phyloP scores from a whole-genome alignment of 1,140 invertebrate genomes.

The Ceratitis capitata region DNA sequence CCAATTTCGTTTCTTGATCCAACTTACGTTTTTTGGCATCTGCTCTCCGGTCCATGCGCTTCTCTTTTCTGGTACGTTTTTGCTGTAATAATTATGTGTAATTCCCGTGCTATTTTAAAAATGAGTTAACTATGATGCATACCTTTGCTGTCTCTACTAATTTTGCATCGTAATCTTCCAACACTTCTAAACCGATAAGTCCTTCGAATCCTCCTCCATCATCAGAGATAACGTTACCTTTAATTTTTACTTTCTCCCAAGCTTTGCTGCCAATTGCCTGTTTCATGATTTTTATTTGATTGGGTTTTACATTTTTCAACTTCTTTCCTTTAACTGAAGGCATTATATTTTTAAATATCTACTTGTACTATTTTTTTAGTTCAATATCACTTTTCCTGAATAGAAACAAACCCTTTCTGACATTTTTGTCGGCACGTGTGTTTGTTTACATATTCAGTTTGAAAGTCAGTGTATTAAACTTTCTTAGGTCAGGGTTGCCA shows the following conservation, averaged over 20 bases:
- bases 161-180: conserved; percentile 57
- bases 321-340: not conserved
- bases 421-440: not conserved
- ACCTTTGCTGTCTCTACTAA: conserved; percentile 48
- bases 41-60: conserved; percentile 42
- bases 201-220: conserved; percentile 59
- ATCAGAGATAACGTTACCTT: conserved; percentile 60
- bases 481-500: not conserved
- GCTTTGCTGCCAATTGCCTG: not conserved
- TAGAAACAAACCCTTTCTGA: conserved; percentile 19
- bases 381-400: not conserved
- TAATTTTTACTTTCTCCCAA: conserved; percentile 63
- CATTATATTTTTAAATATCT: conserved; percentile 16
- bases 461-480: not conserved
- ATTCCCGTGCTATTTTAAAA: too few species aligned
- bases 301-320: not conserved
- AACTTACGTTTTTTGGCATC: conserved; percentile 44
- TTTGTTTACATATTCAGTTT: conserved; percentile 5
- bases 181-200: conserved; percentile 60
- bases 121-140: not conserved
- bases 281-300: not conserved
- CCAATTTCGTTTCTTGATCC: conserved; percentile 18
- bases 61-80: conserved; percentile 38
- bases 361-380: conserved; percentile 7
- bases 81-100: not conserved